These are phyloP conservation scores for Drosophila melanosoma DNA, from an alignment of 2,888 invertebrate species.

Conservation along the genomic window DNA sequence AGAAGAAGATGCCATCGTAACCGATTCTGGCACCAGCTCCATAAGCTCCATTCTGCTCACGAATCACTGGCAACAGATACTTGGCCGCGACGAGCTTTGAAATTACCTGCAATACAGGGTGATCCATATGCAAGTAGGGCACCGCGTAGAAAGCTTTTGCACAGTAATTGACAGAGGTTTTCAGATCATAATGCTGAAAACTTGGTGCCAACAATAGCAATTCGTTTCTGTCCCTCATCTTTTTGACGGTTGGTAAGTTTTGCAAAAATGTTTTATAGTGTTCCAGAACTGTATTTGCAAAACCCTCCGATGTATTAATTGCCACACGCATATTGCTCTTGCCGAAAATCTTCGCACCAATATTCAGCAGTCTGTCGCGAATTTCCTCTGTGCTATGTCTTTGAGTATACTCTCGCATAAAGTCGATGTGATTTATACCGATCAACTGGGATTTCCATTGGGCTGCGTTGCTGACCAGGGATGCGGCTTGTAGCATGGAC, in stretches of 20 bases:
- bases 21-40: conserved; percentile 92
- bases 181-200: conserved; percentile 92
- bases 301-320: conserved; percentile 87
- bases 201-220: conserved; percentile 86
- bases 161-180: conserved; percentile 94
- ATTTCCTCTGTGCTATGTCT: conserved; percentile 87
- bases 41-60: conserved; percentile 97
- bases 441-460: conserved; percentile 90
- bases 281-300: conserved; percentile 81
- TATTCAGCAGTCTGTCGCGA: conserved; percentile 87
- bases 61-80: conserved; percentile 92
- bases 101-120: conserved; percentile 90
- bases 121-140: conserved; percentile 91
- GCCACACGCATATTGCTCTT: conserved; percentile 89
- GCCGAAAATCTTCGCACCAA: conserved; percentile 88
- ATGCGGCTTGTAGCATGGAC: conserved; percentile 93
- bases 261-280: conserved; percentile 83
- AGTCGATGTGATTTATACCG: conserved; percentile 92
- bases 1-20: conserved; percentile 91
- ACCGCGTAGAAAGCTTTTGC: conserved; percentile 92
- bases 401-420: conserved; percentile 91
- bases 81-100: conserved; percentile 91
- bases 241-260: conserved; percentile 60
- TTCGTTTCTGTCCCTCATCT: conserved; percentile 52
- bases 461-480: conserved; percentile 90